Percentiles rank a stretch among this genome's conserved stretches.
Evolutionary conservation across 2,113 vertebrate genomes (phyloP).

Genomic region (Picathartes gymnocephalus): DNA sequence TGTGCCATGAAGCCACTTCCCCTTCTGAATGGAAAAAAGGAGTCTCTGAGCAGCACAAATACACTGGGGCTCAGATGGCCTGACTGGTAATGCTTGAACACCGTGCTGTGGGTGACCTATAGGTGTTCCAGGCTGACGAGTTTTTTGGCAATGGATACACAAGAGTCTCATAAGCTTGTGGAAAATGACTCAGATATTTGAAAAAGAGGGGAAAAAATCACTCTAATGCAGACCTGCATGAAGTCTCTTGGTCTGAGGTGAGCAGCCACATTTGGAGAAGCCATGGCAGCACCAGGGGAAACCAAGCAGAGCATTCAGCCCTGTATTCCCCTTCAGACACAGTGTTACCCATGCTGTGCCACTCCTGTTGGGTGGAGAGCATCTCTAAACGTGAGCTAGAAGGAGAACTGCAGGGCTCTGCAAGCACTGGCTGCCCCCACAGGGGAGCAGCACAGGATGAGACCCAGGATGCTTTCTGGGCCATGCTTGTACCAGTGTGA

Average conservation of each 20-base stretch:
- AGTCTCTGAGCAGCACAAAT: neutral
- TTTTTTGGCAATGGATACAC: constrained; percentile 1
- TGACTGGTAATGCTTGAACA: neutral
- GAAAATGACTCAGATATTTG: constrained; percentile 59
- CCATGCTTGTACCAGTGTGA: neutral
- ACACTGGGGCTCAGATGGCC: neutral
- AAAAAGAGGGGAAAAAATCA: neutral
- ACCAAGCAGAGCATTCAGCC: neutral
- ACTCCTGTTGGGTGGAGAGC: neutral
- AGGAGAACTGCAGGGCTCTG: neutral
- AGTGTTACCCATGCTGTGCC: neutral
- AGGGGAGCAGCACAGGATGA: neutral
- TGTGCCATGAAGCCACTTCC: neutral
- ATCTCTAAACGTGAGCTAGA: neutral
- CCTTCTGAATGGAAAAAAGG: neutral
- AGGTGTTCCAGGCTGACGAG: neutral
- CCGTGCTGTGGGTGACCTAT: neutral
- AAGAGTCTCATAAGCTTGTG: constrained; percentile 22
- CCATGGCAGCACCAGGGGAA: neutral
- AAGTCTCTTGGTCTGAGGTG: neutral
- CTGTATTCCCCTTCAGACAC: neutral
- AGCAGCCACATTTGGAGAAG: neutral
- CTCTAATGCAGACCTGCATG: neutral
- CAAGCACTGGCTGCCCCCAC: neutral
- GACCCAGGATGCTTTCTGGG: neutral